Base-by-base conservation (phyloP, 2,797 vertebrate species). In the Alectoris magna region DNA sequence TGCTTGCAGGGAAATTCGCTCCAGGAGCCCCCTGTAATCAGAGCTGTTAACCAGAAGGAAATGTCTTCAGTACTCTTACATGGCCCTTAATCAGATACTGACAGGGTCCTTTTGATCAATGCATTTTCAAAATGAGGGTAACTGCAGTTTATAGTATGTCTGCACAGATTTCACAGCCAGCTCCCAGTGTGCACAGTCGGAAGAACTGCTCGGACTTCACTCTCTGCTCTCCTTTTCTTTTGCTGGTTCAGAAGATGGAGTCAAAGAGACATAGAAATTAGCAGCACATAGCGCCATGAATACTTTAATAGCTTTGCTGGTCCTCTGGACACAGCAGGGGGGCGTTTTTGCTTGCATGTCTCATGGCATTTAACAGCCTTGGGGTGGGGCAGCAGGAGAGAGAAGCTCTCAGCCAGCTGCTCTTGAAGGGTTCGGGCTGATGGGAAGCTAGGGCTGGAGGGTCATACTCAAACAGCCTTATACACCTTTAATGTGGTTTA, bases 21-120 rank as follows among this genome's bases (percentile, higher is more conserved):
- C 94, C 97, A 97, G 97, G 98, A 97, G 94, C 93, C 79, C 90
- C 93, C 91, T 93, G 97, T 97, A 98, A 98, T 98, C 97, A 97
- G 97, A 98, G 96, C 97, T 96, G 97, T 97, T 97, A 97, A 97
- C 96, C 97, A 98, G 97, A 98, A 98, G 98, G 98, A 98, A 98
- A 98, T 97, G 97, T 98, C 97, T 98, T 98, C 97, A 98, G 94
- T 96, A 94, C 95, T 97, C 96, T 98, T 97, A 98, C 97, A 98
- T 96, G 96, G 95, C 96, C 96, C 96, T 98, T 98, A 98, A 98
- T 98, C 98, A 98, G 97, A 97, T 88, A 97, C 97, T 98, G 98
- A 98, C 98, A 98, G 97, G 93, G 93, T 21, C 91, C 94, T 97
- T 98, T 98, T 98, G 98, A 98, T 98, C 98, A 97, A 84, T 31